Evolutionary conservation across 2,113 vertebrate genomes (phyloP).

Genomic region (Nipponia nippon): DNA sequence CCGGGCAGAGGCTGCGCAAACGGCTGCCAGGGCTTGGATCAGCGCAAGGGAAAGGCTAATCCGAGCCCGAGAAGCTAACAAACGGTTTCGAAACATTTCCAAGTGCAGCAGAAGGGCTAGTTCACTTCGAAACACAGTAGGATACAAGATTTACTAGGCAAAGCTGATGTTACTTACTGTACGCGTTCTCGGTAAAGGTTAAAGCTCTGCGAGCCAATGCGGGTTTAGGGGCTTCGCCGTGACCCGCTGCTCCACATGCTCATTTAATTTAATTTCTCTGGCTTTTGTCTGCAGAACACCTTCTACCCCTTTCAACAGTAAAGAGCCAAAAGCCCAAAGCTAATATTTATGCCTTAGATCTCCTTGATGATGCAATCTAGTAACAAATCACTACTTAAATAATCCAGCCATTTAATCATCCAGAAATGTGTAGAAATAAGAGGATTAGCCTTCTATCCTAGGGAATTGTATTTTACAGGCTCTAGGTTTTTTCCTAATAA

Average conservation of each 20-base stretch:
- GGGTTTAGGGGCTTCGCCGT: neutral
- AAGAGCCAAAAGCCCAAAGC: neutral
- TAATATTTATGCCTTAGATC: slow-evolving; percentile 28
- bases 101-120: neutral
- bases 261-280: neutral
- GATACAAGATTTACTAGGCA: neutral
- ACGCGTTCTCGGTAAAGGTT: neutral
- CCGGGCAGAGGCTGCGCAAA: neutral
- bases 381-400: slow-evolving; percentile 34
- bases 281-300: slow-evolving; percentile 9
- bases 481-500: neutral
- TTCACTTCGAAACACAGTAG: rapidly evolving
- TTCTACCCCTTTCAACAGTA: slow-evolving; percentile 3
- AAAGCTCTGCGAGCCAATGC: neutral
- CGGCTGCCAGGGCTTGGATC: neutral
- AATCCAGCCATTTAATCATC: slow-evolving; percentile 46
- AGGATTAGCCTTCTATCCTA: neutral
- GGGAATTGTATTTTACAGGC: slow-evolving; percentile 15
- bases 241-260: neutral
- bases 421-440: slow-evolving; percentile 45
- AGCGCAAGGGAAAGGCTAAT: rapidly evolving
- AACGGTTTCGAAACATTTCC: rapidly evolving
- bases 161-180: neutral
- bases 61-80: neutral
- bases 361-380: slow-evolving; percentile 18